phyloP scores from a whole-genome alignment of 2,113 vertebrate genomes.

The Arizona elegans region DNA sequence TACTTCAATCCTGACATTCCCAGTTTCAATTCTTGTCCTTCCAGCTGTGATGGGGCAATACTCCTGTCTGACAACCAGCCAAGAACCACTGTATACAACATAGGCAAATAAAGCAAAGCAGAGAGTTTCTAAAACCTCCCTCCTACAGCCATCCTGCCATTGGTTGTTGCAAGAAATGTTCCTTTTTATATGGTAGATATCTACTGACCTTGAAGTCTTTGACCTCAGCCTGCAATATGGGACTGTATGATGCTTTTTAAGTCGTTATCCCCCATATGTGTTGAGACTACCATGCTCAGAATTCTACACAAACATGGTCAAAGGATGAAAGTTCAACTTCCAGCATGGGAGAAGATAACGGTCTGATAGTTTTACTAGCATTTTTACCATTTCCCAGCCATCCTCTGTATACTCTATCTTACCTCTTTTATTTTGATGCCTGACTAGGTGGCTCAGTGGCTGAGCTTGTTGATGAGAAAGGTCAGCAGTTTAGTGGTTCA shows the following conservation, averaged over 20 bases:
- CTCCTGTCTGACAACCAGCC: not conserved
- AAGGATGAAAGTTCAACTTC: not conserved
- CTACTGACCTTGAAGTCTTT: not conserved
- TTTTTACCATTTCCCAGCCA: not conserved
- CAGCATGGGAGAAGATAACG: not conserved
- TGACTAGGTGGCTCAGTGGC: no score
- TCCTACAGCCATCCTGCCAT: not conserved
- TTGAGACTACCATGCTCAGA: not conserved
- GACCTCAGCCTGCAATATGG: not conserved
- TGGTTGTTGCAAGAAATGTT: not conserved
- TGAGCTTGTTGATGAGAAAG: no score
- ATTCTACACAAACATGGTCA: not conserved
- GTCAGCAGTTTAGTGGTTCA: no score
- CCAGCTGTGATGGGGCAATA: not conserved
- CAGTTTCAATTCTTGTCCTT: not conserved
- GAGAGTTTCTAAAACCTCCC: not conserved
- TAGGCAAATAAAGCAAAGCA: not conserved
- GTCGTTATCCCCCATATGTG: not conserved
- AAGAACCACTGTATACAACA: not conserved
- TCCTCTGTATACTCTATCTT: not conserved
- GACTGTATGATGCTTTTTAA: not conserved
- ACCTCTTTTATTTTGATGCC: not conserved
- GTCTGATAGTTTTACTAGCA: not conserved
- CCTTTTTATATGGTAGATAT: not conserved
- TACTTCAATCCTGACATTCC: not conserved